Base-by-base conservation (phyloP, 2,797 vertebrate species). In the Cyprinella venusta region DNA sequence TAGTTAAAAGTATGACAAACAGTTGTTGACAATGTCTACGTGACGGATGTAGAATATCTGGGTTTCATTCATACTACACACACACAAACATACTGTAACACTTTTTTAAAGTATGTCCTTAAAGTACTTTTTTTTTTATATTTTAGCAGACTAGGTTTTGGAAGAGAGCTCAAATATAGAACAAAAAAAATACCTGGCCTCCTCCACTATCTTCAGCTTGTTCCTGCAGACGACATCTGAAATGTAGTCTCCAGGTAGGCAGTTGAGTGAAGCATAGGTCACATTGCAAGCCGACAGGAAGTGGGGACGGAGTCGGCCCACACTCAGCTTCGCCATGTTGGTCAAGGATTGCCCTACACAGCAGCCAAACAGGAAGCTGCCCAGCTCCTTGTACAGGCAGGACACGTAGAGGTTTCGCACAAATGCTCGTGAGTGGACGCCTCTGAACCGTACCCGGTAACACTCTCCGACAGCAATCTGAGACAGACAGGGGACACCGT, bases 261-360 rank as follows among this genome's bases (percentile, higher is more conserved):
- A 95, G 89, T 92, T 87, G 64, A 95, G 92, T 16, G 90, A 93
- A 5, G 87, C 86, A 4, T 93, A 92, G 42, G 93, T 92, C 24
- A 96, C 92, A 26, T 91, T 92, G 79, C 96, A 96, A n/a, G 94
- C 88, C 0, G 92, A 88, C 82, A 96, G 91, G 89, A 96, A 96
- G 92, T 94, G 89, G 52, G 95, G 95, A 21, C 93, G 91, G 86
- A 96, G 91, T 15, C 94, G 93, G 5, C 95, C 95, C 3, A 95
- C 91, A 21, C 95, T 94, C 13, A 96, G 90, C 88, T 96, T 96
- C 85, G 95, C 92, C 85, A 95, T 93, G 72, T 95, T 94, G 76
- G 95, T 95, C 83, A 96, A 92, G 19, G 95, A 96, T 89, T 93
- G 93, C 54, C 95, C 91, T 36, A 95, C 90, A 7, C 91, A 91